A percentile compares a stretch with the other conserved stretches of the same genome.
Conservation (phyloP, 2,888 invertebrate species). For the Aphodius granarius region DNA sequence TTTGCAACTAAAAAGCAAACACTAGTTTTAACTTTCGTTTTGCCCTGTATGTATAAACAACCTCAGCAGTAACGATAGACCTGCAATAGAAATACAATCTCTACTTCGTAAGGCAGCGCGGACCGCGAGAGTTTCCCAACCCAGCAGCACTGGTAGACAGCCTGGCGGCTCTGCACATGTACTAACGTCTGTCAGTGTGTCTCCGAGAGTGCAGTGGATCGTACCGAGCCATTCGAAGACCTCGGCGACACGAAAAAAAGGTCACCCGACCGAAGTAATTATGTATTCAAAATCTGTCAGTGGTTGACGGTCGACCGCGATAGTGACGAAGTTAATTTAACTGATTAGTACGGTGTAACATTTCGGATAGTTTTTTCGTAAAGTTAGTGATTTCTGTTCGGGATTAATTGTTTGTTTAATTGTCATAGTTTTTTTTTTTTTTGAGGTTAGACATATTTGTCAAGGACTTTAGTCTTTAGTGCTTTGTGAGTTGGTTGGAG, state of each 20-base stretch:
- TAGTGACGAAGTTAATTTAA: neutral
- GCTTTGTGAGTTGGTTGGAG: neutral
- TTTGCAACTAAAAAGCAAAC: too few relatives aligned
- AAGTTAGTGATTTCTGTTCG: too few relatives aligned
- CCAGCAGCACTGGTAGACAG: neutral
- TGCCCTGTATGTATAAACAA: too few relatives aligned
- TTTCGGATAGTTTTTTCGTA: too few relatives aligned
- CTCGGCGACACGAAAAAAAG: neutral
- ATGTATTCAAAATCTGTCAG: neutral
- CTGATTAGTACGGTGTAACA: too few relatives aligned
- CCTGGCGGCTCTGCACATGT: constrained; percentile 11
- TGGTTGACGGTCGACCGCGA: neutral
- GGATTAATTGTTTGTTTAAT: too few relatives aligned
- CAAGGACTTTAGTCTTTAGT: neutral
- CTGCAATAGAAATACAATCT: neutral
- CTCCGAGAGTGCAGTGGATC: neutral
- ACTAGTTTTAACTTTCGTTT: too few relatives aligned
- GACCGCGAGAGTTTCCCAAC: neutral
- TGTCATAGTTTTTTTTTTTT: too few relatives aligned
- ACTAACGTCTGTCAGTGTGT: neutral
- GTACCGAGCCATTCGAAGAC: neutral
- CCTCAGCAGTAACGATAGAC: too few relatives aligned
- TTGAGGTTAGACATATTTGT: neutral
- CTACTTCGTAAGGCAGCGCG: neutral
- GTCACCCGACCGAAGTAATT: neutral